These are phyloP conservation scores for Thereuonema tuberculata DNA, from an alignment of 1,140 invertebrate species.

Conservation along the genomic window DNA sequence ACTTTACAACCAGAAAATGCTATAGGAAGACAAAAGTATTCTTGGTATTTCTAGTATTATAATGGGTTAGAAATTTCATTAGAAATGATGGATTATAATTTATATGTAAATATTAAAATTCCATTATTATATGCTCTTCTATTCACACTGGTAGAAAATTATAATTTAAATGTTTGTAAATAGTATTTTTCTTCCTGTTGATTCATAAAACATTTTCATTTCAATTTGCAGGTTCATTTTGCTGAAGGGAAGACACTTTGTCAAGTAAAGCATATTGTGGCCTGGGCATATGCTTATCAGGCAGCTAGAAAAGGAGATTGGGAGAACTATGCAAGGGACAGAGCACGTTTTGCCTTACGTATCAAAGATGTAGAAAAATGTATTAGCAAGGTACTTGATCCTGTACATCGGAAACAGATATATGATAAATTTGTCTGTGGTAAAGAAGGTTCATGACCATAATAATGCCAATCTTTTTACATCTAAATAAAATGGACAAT, in stretches of 20 bases:
- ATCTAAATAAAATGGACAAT: not conserved
- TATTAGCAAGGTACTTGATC: not conserved
- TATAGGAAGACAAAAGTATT: too few species aligned
- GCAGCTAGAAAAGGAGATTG: not conserved
- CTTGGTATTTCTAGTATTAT: too few species aligned
- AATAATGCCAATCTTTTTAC: not conserved
- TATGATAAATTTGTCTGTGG: not conserved
- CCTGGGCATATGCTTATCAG: not conserved
- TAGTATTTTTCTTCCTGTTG: too few species aligned
- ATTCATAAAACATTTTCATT: not conserved
- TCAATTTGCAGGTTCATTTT: not conserved
- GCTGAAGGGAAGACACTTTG: not conserved
- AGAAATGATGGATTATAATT: too few species aligned
- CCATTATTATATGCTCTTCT: too few species aligned
- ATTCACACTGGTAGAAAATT: too few species aligned
- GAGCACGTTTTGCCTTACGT: not conserved
- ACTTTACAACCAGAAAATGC: too few species aligned
- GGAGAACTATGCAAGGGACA: constrained; percentile 1
- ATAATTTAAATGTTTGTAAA: too few species aligned
- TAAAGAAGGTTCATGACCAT: not conserved
- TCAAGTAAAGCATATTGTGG: not conserved
- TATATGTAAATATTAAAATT: too few species aligned
- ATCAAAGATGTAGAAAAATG: not conserved
- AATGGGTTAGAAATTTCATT: too few species aligned
- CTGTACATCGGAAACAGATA: not conserved